Conservation (phyloP, 2,113 vertebrate species). For the Halichoeres trimaculatus region DNA sequence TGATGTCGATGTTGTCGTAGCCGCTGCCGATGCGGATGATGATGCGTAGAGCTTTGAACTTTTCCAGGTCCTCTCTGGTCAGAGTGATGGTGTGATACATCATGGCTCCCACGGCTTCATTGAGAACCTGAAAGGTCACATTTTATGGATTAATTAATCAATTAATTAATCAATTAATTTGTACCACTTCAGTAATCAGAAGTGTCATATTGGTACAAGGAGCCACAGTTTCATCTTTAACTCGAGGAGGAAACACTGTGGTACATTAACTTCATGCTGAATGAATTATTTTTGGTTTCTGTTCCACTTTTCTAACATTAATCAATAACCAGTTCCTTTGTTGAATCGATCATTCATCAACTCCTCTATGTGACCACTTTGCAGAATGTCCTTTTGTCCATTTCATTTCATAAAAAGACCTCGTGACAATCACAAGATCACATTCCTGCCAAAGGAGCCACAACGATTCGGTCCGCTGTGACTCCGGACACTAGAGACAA, state of each 20-base stretch:
- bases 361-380: too few relatives aligned
- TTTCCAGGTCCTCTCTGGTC: constrained; percentile 97
- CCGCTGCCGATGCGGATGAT: constrained; percentile 98
- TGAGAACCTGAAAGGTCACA: constrained; percentile 87
- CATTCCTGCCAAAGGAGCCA: constrained; percentile 42
- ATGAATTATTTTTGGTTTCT: too few relatives aligned
- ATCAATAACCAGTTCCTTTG: background rate
- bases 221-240: background rate
- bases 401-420: constrained; percentile 14
- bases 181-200: too few relatives aligned
- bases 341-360: too few relatives aligned
- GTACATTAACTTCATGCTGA: background rate
- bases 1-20: constrained; percentile 98
- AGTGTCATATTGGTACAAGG: too few relatives aligned
- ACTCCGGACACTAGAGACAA: constrained; percentile 21
- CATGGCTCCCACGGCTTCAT: constrained; percentile 96
- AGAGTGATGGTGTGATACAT: constrained; percentile 99
- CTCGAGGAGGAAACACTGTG: background rate
- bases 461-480: constrained; percentile 40
- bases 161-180: too few relatives aligned
- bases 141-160: background rate
- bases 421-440: constrained; percentile 50
- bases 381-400: background rate
- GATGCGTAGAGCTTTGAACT: constrained; percentile 97
- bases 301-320: too few relatives aligned